Conservation (phyloP, 2,113 vertebrate genomes). For the Lepisosteus osseus region DNA sequence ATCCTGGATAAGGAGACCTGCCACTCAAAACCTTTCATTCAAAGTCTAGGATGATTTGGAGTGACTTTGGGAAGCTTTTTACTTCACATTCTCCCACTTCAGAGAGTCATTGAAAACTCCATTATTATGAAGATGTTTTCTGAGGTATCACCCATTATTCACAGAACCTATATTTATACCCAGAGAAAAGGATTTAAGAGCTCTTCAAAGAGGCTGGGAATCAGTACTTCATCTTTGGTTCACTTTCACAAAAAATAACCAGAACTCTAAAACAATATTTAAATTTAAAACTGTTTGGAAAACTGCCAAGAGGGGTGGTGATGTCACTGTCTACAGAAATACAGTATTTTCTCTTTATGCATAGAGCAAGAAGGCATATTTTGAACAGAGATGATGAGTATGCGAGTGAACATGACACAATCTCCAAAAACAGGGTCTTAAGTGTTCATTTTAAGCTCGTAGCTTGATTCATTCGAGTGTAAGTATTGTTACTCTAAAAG, state of each 20-base stretch:
- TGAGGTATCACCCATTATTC: constrained; percentile 16
- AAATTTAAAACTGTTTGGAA: background rate
- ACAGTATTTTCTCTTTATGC: too few species aligned
- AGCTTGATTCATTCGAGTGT: too few species aligned
- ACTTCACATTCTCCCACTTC: background rate
- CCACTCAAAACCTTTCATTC: background rate
- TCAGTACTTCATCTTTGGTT: constrained; percentile 17
- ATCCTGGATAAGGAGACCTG: background rate
- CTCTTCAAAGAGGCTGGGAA: constrained; percentile 22
- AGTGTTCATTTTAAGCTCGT: too few species aligned
- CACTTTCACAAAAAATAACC: constrained; percentile 21
- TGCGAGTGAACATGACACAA: too few species aligned
- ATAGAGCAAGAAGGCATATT: too few species aligned
- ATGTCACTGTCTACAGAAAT: too few species aligned
- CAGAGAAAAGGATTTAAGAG: background rate
- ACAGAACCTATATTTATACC: constrained; percentile 13
- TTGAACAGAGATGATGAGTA: too few species aligned
- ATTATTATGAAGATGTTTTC: constrained; percentile 16
- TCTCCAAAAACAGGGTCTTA: too few species aligned
- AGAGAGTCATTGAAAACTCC: constrained; percentile 7
- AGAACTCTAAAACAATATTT: background rate
- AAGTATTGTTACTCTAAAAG: too few species aligned
- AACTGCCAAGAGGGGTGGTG: background rate
- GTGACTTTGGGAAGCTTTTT: constrained; percentile 9
- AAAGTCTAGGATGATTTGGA: constrained; percentile 8